A percentile compares a stretch with the other conserved stretches of the same genome.
Conservation (phyloP, 37 sponge, comb jelly and placozoan species). For the Ianthella basta region DNA sequence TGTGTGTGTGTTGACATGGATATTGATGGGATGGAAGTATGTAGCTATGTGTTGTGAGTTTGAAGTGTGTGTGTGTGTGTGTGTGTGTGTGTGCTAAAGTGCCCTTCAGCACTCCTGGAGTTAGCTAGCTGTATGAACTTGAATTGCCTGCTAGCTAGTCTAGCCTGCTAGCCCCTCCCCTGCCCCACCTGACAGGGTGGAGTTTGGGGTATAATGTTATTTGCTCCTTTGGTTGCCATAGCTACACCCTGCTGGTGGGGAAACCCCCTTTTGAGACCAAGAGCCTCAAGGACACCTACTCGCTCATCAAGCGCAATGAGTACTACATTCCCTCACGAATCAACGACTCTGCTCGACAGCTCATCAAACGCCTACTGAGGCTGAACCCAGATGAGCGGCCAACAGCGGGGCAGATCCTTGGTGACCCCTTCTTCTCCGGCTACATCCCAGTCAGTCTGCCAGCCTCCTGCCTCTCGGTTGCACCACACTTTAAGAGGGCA, state of each 20-base stretch:
- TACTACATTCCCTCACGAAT: slow-evolving; percentile 84
- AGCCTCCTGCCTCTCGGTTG: slow-evolving; percentile 67
- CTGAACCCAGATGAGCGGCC: slow-evolving; percentile 78
- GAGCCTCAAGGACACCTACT: slow-evolving; percentile 90
- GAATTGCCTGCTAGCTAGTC: too few relatives aligned
- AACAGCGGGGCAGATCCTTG: slow-evolving; percentile 68
- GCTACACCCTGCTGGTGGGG: slow-evolving; percentile 86
- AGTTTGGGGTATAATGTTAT: background rate
- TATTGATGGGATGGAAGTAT: too few relatives aligned
- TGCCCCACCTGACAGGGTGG: background rate
- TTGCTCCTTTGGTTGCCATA: slow-evolving; percentile 8
- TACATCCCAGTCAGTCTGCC: slow-evolving; percentile 75
- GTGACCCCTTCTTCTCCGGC: slow-evolving; percentile 84
- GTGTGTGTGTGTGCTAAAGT: too few relatives aligned
- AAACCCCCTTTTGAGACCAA: slow-evolving; percentile 97
- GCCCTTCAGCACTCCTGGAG: too few relatives aligned
- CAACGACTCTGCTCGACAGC: slow-evolving; percentile 58
- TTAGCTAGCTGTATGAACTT: too few relatives aligned
- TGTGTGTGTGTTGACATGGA: too few relatives aligned
- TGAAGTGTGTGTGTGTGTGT: too few relatives aligned
- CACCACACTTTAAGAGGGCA: slow-evolving; percentile 84
- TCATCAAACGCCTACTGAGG: slow-evolving; percentile 75
- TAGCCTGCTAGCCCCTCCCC: too few relatives aligned
- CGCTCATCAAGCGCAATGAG: slow-evolving; percentile 83
- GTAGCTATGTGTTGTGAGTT: too few relatives aligned